Evolutionary conservation across 2,888 invertebrate genomes (phyloP).

Genomic region (Auanema sp.): DNA sequence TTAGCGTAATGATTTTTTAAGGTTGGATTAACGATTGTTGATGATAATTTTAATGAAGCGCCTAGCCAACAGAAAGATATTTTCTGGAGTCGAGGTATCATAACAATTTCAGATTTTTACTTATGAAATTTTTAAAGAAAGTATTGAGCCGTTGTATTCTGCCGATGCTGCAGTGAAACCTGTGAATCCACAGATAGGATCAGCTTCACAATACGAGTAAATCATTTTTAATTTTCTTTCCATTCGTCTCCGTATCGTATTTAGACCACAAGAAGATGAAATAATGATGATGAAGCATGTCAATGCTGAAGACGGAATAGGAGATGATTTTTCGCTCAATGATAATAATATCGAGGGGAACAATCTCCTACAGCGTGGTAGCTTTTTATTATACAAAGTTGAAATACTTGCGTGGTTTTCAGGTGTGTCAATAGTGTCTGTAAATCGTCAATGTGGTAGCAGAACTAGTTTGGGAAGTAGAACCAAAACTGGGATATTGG

Average conservation of each 20-base stretch:
- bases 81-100: conserved; percentile 37
- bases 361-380: conserved; percentile 24
- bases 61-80: conserved; percentile 41
- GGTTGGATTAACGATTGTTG: conserved; percentile 42
- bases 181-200: conserved; percentile 46
- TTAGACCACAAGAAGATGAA: conserved; percentile 27
- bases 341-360: conserved; percentile 29
- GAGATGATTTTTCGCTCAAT: not conserved
- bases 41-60: conserved; percentile 38
- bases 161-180: conserved; percentile 41
- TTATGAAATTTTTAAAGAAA: no score
- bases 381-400: not conserved
- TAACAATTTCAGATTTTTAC: not conserved
- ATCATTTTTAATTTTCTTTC: conserved; percentile 6
- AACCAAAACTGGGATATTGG: conserved; percentile 19
- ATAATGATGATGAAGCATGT: conserved; percentile 39
- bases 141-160: conserved; percentile 40
- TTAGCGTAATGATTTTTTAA: conserved; percentile 16
- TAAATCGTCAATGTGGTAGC: conserved; percentile 39
- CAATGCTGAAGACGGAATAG: conserved; percentile 25
- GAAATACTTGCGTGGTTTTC: not conserved
- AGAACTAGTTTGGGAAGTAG: conserved; percentile 33
- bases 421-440: conserved; percentile 41
- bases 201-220: conserved; percentile 41
- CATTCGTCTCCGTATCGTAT: conserved; percentile 1